Evolutionary conservation across 2,888 invertebrate genomes (phyloP).

Genomic region (Volucella zonaria): DNA sequence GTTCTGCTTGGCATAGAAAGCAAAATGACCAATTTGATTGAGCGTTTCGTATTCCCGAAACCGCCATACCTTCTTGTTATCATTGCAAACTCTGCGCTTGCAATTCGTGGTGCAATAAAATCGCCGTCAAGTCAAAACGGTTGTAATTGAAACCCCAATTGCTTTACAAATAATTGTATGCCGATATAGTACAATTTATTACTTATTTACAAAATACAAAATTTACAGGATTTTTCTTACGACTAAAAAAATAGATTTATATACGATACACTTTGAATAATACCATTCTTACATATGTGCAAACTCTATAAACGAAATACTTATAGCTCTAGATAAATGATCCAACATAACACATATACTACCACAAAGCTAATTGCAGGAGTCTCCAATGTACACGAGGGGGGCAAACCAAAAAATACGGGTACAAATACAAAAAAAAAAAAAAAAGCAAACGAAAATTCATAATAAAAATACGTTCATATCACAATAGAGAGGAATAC

Average conservation of each 20-base stretch:
- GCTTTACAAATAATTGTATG: constrained; percentile 47
- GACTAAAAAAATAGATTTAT: constrained; percentile 20
- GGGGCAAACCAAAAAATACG: constrained; percentile 49
- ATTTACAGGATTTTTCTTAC: constrained; percentile 62
- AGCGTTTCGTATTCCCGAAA: too few species aligned
- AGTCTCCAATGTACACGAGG: constrained; percentile 48
- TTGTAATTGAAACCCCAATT: background rate
- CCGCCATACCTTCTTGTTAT: too few species aligned
- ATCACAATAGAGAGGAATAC: constrained; percentile 77
- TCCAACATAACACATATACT: constrained; percentile 34
- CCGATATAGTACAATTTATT: constrained; percentile 66
- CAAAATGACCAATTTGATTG: too few species aligned
- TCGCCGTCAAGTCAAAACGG: too few species aligned
- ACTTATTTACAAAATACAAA: constrained; percentile 65
- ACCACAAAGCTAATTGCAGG: constrained; percentile 17
- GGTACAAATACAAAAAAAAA: constrained; percentile 66
- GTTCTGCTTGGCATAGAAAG: too few species aligned
- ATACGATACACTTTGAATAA: constrained; percentile 50
- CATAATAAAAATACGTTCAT: constrained; percentile 76
- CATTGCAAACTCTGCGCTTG: too few species aligned
- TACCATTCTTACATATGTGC: constrained; percentile 60
- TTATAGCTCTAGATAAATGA: constrained; percentile 40
- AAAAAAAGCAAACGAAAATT: constrained; percentile 42
- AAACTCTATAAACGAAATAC: constrained; percentile 20
- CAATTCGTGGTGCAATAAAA: too few species aligned